Conservation (phyloP, 2,113 vertebrate genomes). For the Heterotilapia buettikoferi region DNA sequence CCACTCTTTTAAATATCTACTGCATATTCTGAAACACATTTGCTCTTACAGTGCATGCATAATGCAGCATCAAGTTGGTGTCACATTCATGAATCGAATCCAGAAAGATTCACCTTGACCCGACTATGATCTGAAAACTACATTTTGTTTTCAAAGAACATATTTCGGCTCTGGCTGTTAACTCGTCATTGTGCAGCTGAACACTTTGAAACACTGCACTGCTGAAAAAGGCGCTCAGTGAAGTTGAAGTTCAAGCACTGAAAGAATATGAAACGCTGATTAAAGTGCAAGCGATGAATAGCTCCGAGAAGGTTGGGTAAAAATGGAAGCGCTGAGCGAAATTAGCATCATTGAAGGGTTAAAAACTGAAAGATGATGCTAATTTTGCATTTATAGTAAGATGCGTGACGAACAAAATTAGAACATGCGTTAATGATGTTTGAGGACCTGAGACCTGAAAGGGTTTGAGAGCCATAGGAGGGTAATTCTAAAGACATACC, state of each 20-base stretch:
- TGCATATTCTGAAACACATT: background rate
- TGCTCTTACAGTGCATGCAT: background rate
- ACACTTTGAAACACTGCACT: background rate
- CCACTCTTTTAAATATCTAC: background rate
- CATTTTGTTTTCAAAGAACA: background rate
- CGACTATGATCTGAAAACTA: background rate
- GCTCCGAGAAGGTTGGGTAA: background rate
- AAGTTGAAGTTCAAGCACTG: background rate
- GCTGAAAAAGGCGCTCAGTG: background rate
- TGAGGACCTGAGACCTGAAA: background rate
- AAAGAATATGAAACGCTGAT: background rate
- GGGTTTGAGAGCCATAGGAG: background rate
- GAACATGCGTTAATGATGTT: background rate
- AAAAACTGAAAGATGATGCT: background rate
- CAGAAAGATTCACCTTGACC: background rate
- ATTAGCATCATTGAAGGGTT: rapidly evolving
- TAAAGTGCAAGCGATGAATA: background rate
- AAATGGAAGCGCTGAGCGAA: rapidly evolving
- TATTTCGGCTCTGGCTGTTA: background rate
- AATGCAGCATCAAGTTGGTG: background rate
- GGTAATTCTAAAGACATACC: background rate
- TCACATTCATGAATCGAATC: background rate
- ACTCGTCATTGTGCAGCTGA: background rate
- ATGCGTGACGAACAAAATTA: background rate
- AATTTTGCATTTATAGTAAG: background rate